phyloP scores from a whole-genome alignment of 2,113 vertebrate genomes.

The Nyctibius bracteatus region DNA sequence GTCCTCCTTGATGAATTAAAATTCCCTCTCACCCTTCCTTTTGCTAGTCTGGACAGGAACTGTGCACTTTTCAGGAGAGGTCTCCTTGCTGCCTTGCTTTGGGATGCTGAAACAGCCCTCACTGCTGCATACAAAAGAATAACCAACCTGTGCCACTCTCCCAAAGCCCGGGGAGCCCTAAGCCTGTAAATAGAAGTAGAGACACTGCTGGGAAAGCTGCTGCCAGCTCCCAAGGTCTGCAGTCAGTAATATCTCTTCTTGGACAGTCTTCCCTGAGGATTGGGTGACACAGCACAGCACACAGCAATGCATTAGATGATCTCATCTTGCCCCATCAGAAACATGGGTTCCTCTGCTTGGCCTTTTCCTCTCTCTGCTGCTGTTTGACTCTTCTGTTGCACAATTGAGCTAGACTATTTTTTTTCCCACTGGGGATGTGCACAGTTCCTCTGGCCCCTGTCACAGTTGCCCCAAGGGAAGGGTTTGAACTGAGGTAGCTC shows the following conservation, averaged over 20 bases:
- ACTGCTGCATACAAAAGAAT: not conserved
- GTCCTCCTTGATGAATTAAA: not conserved
- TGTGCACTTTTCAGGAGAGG: not conserved
- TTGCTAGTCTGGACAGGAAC: not conserved
- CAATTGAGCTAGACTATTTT: not conserved
- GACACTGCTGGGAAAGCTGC: not conserved
- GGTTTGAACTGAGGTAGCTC: not conserved
- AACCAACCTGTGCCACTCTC: not conserved
- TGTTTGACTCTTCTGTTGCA: not conserved
- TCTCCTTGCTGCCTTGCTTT: not conserved
- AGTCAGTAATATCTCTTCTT: not conserved
- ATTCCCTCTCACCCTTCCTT: not conserved
- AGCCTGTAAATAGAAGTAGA: not conserved
- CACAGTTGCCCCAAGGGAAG: not conserved
- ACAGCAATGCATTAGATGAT: not conserved
- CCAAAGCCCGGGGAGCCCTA: not conserved
- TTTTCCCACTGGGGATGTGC: not conserved
- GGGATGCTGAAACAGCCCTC: not conserved
- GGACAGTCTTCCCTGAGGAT: not conserved
- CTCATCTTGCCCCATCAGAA: not conserved
- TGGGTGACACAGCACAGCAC: not conserved
- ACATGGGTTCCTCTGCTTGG: not conserved
- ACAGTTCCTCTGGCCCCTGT: not conserved
- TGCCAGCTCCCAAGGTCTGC: not conserved
- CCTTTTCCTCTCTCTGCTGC: not conserved